A percentile compares a stretch with the other conserved stretches of the same genome.
Evolutionary conservation across 2,888 invertebrate genomes (phyloP).

Genomic region (Xestia xanthographa): DNA sequence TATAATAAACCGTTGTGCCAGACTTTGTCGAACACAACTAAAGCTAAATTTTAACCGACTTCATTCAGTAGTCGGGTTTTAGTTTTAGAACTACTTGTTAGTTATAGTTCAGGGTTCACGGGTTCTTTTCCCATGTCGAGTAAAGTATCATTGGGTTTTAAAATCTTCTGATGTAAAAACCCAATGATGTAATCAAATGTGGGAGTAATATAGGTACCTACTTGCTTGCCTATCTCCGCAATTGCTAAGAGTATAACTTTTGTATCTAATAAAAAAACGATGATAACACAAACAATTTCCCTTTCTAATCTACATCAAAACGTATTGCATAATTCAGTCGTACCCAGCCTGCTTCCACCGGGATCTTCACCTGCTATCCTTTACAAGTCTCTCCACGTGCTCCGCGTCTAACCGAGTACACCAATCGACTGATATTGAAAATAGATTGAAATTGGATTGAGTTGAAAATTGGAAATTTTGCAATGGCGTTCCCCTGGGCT

Average conservation of each 20-base stretch:
- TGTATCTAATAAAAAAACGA: neutral
- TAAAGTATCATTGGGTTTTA: neutral
- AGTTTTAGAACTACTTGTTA: too few relatives aligned
- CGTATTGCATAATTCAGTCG: slow-evolving; percentile 34
- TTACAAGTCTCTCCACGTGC: slow-evolving; percentile 59
- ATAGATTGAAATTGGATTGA: slow-evolving; percentile 69
- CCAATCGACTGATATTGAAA: slow-evolving; percentile 68
- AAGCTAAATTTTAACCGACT: too few relatives aligned
- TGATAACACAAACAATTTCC: neutral
- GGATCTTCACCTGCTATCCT: slow-evolving; percentile 51
- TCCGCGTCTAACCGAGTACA: slow-evolving; percentile 56
- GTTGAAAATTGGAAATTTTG: slow-evolving; percentile 68
- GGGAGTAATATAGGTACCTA: neutral
- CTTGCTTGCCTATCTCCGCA: neutral
- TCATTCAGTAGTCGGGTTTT: too few relatives aligned
- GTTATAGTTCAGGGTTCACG: too few relatives aligned
- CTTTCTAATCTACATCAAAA: neutral
- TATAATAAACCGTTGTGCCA: too few relatives aligned
- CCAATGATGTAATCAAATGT: neutral
- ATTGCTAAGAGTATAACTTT: neutral
- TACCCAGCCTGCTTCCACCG: slow-evolving; percentile 2
- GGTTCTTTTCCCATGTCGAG: neutral
- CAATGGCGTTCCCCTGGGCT: slow-evolving; percentile 57
- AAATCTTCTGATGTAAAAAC: neutral
- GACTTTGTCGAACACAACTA: too few relatives aligned